Percentiles rank a stretch among this genome's conserved stretches.
These are phyloP conservation scores for Phortica magna DNA, from an alignment of 2,888 invertebrate genomes.

Conservation along the genomic window DNA sequence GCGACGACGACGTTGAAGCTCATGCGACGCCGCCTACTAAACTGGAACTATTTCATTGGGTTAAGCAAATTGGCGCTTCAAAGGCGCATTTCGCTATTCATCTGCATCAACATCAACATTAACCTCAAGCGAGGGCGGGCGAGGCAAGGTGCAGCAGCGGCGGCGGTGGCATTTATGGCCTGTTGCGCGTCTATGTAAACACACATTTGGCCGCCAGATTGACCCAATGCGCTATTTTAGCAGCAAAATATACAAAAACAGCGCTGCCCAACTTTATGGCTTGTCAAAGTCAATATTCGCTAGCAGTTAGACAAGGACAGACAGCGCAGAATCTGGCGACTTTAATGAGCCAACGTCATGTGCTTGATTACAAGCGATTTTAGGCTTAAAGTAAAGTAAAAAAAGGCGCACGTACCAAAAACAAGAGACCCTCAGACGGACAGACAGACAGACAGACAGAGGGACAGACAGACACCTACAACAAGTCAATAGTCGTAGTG, in stretches of 20 bases:
- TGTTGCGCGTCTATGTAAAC: constrained; percentile 30
- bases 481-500: not conserved
- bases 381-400: not conserved
- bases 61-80: constrained; percentile 51
- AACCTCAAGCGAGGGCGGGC: not conserved
- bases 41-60: constrained; percentile 49
- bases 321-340: not conserved
- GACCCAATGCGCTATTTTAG: constrained; percentile 25
- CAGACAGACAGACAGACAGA: not conserved
- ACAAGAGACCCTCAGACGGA: not conserved
- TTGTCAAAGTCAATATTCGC: constrained; percentile 15
- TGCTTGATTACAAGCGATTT: not conserved
- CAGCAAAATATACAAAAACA: not conserved
- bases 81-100: constrained; percentile 54
- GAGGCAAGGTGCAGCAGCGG: not conserved
- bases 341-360: not conserved
- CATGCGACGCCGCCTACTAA: constrained; percentile 1
- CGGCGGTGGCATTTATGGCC: constrained; percentile 26
- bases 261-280: constrained; percentile 15
- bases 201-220: constrained; percentile 35
- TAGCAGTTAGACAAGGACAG: not conserved
- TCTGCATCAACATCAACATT: constrained; percentile 26
- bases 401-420: constrained; percentile 24
- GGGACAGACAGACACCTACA: not conserved
- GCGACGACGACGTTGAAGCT: not conserved